Conservation (phyloP, 2,888 invertebrate genomes). For the Apodemia zela region DNA sequence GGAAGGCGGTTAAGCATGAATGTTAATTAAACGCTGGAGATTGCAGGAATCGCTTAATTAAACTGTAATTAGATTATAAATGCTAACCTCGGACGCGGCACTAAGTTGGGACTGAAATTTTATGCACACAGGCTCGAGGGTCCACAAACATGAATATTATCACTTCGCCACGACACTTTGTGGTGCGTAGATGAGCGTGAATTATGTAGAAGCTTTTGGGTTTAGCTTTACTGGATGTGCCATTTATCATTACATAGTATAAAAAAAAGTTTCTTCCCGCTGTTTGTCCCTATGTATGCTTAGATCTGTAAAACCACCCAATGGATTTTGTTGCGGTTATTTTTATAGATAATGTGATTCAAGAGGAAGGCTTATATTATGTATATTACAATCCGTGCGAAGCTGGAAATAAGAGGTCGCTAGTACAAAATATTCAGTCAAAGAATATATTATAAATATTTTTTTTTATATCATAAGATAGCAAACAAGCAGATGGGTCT, state of each 20-base stretch:
- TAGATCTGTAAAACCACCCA: no score
- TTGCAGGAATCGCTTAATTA: conserved; percentile 20
- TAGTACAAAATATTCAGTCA: not conserved
- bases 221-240: not conserved
- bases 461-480: no score
- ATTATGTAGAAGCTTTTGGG: not conserved
- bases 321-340: no score
- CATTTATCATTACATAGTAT: no score
- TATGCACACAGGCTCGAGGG: conserved; percentile 25
- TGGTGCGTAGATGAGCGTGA: conserved; percentile 13
- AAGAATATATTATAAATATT: no score
- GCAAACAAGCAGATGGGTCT: no score
- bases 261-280: no score
- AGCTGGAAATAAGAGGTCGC: no score
- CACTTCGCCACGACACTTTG: conserved; percentile 20
- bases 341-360: no score
- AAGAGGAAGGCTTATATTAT: no score
- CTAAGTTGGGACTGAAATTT: conserved; percentile 26
- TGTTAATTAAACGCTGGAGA: conserved; percentile 21
- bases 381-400: no score
- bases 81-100: conserved; percentile 19
- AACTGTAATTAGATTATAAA: conserved; percentile 23
- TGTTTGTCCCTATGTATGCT: no score
- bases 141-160: conserved; percentile 28
- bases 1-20: conserved; percentile 19